Base-by-base conservation (phyloP, 2,113 vertebrate species). In the Antennarius striatus region DNA sequence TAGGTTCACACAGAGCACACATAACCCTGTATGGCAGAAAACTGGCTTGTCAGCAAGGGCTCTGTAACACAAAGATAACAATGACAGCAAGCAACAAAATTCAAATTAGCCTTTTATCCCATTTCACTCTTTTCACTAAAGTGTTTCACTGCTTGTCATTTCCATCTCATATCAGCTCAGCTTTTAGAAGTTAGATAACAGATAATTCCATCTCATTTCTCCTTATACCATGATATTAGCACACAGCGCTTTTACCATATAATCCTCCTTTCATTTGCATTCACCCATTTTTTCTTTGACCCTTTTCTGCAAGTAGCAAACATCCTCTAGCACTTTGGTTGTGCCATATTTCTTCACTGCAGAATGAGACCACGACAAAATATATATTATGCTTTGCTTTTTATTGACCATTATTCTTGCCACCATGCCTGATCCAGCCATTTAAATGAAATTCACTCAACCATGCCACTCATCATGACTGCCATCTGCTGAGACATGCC, bases 401-500 rank as follows among this genome's bases (percentile, higher is more conserved):
- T 70, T 56, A 79, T 80, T 60, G 17, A 56, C 48, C 51, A 63
- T 22, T 32, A 52, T 39, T 79, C 59, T 58, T 32, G 53, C 39
- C 60, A 8, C 58, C 43, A 10, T 50, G 16, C 9, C 45, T 72
- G 40, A 71, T 77, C 63, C 64, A 68, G 63, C 62, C 53, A 56
- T 70, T 54, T 62, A 43, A 63, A 66, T 74, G 57, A 56, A 50
- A 66, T 72, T 69, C 75, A 72, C 62, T 80, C 46, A 22, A 39
- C 67, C 56, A 22, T 77, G 42, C 45, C 51, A 61, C 59, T 67
- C 69, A 61, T 80, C 70, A 78, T 49, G 70, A 60, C 56, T 47
- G 45, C 83, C 80, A 79, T 83, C 75, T 87, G 80, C 73, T 84
- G 54, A 55, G 49, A 75, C 62, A 47, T 40, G 48, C 52, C 48